phyloP scores from a whole-genome alignment of 2,888 invertebrate species.

The Eupithecia exiguata region DNA sequence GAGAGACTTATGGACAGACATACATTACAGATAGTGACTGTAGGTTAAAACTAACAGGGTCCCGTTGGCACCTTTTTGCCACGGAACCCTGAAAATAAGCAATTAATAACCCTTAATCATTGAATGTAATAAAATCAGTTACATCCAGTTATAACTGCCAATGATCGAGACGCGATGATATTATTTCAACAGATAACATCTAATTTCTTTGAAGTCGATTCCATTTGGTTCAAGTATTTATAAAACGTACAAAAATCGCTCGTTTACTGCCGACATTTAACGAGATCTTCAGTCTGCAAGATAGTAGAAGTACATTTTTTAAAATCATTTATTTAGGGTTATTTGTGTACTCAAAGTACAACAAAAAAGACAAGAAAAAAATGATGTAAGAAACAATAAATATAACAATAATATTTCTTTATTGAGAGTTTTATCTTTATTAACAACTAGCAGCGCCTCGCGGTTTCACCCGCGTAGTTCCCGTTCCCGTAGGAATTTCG shows the following conservation, averaged over 20 bases:
- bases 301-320: not conserved
- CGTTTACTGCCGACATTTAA: slow-evolving; percentile 47
- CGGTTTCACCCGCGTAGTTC: too few species aligned
- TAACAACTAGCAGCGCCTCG: too few species aligned
- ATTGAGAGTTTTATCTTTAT: too few species aligned
- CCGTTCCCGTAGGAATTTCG: too few species aligned
- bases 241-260: slow-evolving; percentile 48
- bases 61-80: not conserved
- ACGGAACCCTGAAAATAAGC: not conserved
- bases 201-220: slow-evolving; percentile 48
- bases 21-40: too few species aligned
- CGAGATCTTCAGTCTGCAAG: not conserved
- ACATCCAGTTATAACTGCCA: not conserved
- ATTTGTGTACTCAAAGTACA: too few species aligned
- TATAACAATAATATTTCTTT: too few species aligned
- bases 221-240: slow-evolving; percentile 37
- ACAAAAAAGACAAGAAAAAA: too few species aligned
- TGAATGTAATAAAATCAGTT: not conserved
- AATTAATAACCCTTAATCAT: not conserved
- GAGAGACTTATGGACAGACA: too few species aligned
- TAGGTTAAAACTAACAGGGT: not conserved
- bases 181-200: slow-evolving; percentile 57
- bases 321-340: too few species aligned
- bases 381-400: too few species aligned
- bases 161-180: slow-evolving; percentile 40